A percentile compares a stretch with the other conserved stretches of the same genome.
These are phyloP conservation scores for Leistus spinibarbis DNA, from an alignment of 2,888 invertebrate genomes.

Conservation along the genomic window DNA sequence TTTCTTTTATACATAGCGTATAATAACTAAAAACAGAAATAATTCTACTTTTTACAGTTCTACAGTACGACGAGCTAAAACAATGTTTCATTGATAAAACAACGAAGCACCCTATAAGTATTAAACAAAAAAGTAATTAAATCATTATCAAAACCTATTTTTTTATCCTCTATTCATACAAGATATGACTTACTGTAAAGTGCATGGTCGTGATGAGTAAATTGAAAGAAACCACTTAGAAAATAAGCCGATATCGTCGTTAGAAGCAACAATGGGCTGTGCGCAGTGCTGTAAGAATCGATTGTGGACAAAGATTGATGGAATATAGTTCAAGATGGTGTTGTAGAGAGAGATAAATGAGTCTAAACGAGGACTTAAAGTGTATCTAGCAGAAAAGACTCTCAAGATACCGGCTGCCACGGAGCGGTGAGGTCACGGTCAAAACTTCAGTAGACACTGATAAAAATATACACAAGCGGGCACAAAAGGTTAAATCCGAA, in stretches of 20 bases:
- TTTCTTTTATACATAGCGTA: too few relatives aligned
- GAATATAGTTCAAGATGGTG: conserved; percentile 29
- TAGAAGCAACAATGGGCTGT: conserved; percentile 18
- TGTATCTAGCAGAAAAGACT: conserved; percentile 20
- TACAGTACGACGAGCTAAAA: too few relatives aligned
- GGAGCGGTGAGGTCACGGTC: neutral
- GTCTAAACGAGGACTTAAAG: conserved; percentile 34
- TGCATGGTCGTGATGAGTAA: conserved; percentile 3
- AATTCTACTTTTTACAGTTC: too few relatives aligned
- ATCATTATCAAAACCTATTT: too few relatives aligned
- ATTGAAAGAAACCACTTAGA: conserved; percentile 19
- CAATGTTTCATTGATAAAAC: too few relatives aligned
- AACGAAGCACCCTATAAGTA: too few relatives aligned
- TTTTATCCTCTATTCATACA: neutral
- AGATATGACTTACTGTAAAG: neutral
- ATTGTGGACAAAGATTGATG: conserved; percentile 33
- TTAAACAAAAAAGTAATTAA: too few relatives aligned
- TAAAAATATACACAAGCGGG: neutral
- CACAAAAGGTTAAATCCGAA: neutral
- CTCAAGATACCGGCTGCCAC: neutral
- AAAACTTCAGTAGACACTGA: neutral
- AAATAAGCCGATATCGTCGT: conserved; percentile 29
- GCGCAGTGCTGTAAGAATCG: conserved; percentile 11
- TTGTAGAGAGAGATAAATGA: conserved; percentile 32
- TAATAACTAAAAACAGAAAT: too few relatives aligned